Evolutionary conservation across 2,888 invertebrate genomes (phyloP), one percentile per base, ranked within the genome.

Genomic region (Mimumesa dahlbomi): DNA sequence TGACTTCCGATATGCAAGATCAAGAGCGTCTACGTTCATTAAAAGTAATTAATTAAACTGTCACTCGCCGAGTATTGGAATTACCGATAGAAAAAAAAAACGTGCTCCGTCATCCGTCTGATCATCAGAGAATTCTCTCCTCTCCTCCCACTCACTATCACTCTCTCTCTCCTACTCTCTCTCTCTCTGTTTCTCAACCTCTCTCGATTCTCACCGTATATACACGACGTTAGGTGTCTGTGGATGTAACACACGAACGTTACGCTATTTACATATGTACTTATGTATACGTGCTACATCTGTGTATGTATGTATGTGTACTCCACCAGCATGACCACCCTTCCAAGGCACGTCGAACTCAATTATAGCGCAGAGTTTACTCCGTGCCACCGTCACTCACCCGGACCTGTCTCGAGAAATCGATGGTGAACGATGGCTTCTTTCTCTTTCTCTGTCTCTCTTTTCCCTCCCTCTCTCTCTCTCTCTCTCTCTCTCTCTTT

Each of bases 361-460:
- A 75, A 79, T 79, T 79, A 77, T 73, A 75, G 73, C 62, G 31
- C 36, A 18, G 71, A 79, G 79, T 79, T 75, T 79, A 68, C 75
- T 74, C 56, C 74, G 53, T 49, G 68, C 70, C 65, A 56, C 52
- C 73, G 73, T 70, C 75, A 64, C 65, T 79, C 79, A 66, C 50
- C 57, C 57, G 38, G 53, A 68, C 70, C 63, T 66, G 64, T 70
- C 75, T 65, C 69, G 66, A 79, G 77, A 77, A 79, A 77, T 79
- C 79, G 79, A 79, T 77, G 79, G 70, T 69, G 79, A 79, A 73
- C 79, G 75, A 79, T 79, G 75, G 70, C 69, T 77, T 67, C 68
- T 64, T 67, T 68, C 57, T 62, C 59, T 64, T 54, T 42, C 40
- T 40, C 59, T 22, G 16, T 19, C 34, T 18, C 53, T 50, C 31